Conservation (phyloP, 2,888 invertebrate genomes). For the Argyresthia albistria region DNA sequence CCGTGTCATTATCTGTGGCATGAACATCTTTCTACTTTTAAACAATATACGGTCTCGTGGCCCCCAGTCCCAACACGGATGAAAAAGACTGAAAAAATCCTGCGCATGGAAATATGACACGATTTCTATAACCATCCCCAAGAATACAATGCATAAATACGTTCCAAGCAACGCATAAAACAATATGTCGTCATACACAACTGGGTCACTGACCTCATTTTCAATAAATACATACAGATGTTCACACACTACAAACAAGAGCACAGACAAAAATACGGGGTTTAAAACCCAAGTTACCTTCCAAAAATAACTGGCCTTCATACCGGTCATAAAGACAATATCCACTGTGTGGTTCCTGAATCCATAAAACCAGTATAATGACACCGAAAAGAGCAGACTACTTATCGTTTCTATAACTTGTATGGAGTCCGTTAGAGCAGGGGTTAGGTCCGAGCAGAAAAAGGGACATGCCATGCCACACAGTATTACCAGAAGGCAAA, state of each 20-base stretch:
- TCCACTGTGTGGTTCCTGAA: constrained; percentile 46
- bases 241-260: too few relatives aligned
- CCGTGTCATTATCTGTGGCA: constrained; percentile 63
- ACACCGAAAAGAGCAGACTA: constrained; percentile 38
- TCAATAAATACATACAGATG: too few relatives aligned
- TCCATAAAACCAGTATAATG: constrained; percentile 55
- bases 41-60: constrained; percentile 41
- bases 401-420: constrained; percentile 41
- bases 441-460: constrained; percentile 46
- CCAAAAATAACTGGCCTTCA: constrained; percentile 51
- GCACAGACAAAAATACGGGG: constrained; percentile 28
- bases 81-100: too few relatives aligned
- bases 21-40: constrained; percentile 59
- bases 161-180: constrained; percentile 28
- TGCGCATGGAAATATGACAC: too few relatives aligned
- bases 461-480: constrained; percentile 6
- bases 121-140: constrained; percentile 28
- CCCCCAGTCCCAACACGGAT: constrained; percentile 30
- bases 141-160: constrained; percentile 28
- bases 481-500: background rate
- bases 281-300: constrained; percentile 43
- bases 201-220: too few relatives aligned
- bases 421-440: constrained; percentile 30
- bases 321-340: constrained; percentile 59
- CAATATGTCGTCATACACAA: constrained; percentile 10